Evolutionary conservation across 2,888 invertebrate genomes (phyloP).

Genomic region (Nymphalis urticae): DNA sequence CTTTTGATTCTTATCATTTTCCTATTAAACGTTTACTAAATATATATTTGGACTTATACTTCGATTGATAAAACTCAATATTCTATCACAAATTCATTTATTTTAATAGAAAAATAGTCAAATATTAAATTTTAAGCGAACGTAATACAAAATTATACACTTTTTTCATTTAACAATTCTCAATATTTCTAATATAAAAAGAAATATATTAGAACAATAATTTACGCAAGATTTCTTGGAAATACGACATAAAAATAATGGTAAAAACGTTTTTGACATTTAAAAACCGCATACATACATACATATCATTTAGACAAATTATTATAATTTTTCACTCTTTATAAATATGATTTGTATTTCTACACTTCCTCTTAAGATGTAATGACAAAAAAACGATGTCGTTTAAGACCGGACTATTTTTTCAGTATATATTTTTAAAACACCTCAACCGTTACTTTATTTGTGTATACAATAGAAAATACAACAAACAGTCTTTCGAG

Average conservation of each 20-base stretch:
- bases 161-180: background rate
- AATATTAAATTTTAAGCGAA: too few species aligned
- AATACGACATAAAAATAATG: constrained; percentile 15
- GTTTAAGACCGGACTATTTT: background rate
- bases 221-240: constrained; percentile 17
- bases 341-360: constrained; percentile 16
- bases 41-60: too few species aligned
- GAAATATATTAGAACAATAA: constrained; percentile 27
- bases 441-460: too few species aligned
- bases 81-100: too few species aligned
- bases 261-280: constrained; percentile 29
- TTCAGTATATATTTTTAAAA: too few species aligned
- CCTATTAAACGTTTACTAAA: too few species aligned
- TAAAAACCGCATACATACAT: constrained; percentile 15
- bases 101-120: too few species aligned
- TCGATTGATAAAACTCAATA: too few species aligned
- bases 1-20: too few species aligned
- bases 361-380: constrained; percentile 20
- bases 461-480: too few species aligned
- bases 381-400: background rate
- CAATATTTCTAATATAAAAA: constrained; percentile 17
- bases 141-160: too few species aligned
- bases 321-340: constrained; percentile 27
- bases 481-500: too few species aligned
- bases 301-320: constrained; percentile 25